Evolutionary conservation across 2,797 vertebrate genomes (phyloP), one percentile per base, ranked within the genome.

Genomic region (Xerus rutilus): DNA sequence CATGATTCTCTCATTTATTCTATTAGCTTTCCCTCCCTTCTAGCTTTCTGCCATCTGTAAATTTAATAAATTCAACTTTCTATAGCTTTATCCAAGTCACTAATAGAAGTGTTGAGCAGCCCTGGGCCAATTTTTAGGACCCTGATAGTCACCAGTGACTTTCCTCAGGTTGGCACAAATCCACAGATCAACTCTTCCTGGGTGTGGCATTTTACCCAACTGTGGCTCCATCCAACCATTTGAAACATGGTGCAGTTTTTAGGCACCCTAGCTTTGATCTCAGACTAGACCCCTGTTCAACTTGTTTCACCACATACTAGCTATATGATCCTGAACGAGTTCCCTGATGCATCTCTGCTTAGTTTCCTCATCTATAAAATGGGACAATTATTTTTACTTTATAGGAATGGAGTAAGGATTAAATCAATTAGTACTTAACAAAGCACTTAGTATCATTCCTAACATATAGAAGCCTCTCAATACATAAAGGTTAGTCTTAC

Each of bases 311-410:
- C 59, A 32, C 30, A 28, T 57, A 62, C 54, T 79, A 6, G n/a
- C 9, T 32, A 1, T 76, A 7, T 10, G n/a, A 49, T 17, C 10
- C 39, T 62, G 43, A 67, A 28, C 23, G 70, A 47, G n/a, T 67
- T 89, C 52, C 86, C 69, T 70, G 45, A 89, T 47, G 18, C 70
- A 70, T 59, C 14, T 77, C 52, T 86, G 65, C 72, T 94, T 82
- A 54, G 35, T 93, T 93, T 97, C 39, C 17, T 81, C 57, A 43
- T 76, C n/a, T 89, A 20, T 65, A 84, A 96, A 88, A 91, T 49
- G 47, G 20, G 4, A 74, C 28, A 17, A 52, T 70, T 74, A 32
- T 74, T 74, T 86, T 93, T 76, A 91, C 67, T 79, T 84, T 85
- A 52, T 77, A 83, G 43, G 43, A 7, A 28, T 73, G 30, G 17